Evolutionary conservation across 2,113 vertebrate genomes (phyloP).

Genomic region (Nematolebias whitei): DNA sequence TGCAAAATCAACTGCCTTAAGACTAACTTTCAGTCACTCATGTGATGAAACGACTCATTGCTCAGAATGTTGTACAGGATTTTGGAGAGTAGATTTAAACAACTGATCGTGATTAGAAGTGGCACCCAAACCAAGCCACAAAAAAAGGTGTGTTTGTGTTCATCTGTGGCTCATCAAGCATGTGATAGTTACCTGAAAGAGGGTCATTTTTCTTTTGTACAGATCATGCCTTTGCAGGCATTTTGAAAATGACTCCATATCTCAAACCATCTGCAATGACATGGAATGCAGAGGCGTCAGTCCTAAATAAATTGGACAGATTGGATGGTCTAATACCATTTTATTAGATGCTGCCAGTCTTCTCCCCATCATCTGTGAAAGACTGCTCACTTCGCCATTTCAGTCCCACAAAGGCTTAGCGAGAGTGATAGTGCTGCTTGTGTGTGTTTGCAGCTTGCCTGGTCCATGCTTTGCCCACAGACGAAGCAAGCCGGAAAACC

Average conservation of each 20-base stretch:
- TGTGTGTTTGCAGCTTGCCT: slow-evolving; percentile 17
- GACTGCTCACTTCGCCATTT: slow-evolving; percentile 47
- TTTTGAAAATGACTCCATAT: slow-evolving; percentile 37
- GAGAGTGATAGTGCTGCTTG: slow-evolving; percentile 38
- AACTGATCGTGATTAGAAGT: slow-evolving; percentile 26
- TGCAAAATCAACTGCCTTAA: slow-evolving; percentile 33
- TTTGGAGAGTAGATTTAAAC: slow-evolving; percentile 1
- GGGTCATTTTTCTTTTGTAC: slow-evolving; percentile 7
- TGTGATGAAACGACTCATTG: slow-evolving; percentile 21
- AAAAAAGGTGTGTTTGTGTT: slow-evolving; percentile 20
- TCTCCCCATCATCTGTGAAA: slow-evolving; percentile 51
- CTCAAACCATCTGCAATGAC: slow-evolving; percentile 37
- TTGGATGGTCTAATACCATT: slow-evolving; percentile 57
- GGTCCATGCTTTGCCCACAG: slow-evolving; percentile 27
- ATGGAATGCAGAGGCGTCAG: slow-evolving; percentile 22
- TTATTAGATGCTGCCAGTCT: slow-evolving; percentile 59
- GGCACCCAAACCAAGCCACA: slow-evolving; percentile 19
- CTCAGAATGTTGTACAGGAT: background rate
- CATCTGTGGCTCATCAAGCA: slow-evolving; percentile 25
- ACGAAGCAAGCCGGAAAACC: slow-evolving; percentile 40
- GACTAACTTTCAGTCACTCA: slow-evolving; percentile 23
- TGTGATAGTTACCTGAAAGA: slow-evolving; percentile 30
- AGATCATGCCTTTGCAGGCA: slow-evolving; percentile 12
- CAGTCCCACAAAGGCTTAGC: slow-evolving; percentile 42
- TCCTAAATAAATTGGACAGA: slow-evolving; percentile 53